These are phyloP conservation scores for Etheostoma perlongum DNA, from an alignment of 2,797 vertebrate genomes.

Conservation along the genomic window DNA sequence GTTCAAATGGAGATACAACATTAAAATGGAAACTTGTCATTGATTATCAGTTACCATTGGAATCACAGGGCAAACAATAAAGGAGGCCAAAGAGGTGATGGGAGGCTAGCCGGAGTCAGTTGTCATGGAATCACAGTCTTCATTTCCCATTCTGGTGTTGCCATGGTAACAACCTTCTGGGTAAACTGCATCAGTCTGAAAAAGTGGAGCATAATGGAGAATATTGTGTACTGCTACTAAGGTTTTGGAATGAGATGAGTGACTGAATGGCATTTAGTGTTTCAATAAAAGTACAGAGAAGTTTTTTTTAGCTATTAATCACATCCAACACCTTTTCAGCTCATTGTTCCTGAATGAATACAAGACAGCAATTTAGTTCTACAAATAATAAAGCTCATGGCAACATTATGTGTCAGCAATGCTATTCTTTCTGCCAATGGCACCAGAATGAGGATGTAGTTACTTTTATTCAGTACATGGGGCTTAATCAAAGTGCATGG, in stretches of 20 bases:
- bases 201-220: constrained; percentile 76
- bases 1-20: constrained; percentile 9
- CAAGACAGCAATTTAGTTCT: not conserved
- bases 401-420: not conserved
- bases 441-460: not conserved
- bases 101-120: constrained; percentile 72
- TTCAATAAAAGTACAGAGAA: not conserved
- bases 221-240: constrained; percentile 35
- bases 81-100: constrained; percentile 57
- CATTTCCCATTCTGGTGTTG: constrained; percentile 77
- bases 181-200: constrained; percentile 78
- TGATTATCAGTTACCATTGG: constrained; percentile 43
- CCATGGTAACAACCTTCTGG: constrained; percentile 85
- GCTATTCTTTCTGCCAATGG: not conserved
- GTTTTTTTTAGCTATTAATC: not conserved
- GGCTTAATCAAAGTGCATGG: not conserved
- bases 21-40: constrained; percentile 25
- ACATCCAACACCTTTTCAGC: not conserved
- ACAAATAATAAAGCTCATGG: not conserved
- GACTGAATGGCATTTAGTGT: constrained; percentile 5
- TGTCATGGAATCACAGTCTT: constrained; percentile 81
- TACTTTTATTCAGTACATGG: not conserved
- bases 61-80: constrained; percentile 45
- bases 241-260: constrained; percentile 11
- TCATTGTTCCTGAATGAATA: constrained; percentile 21